Evolutionary conservation across 2,113 vertebrate genomes (phyloP), one percentile per base, ranked within the genome.

Genomic region (Nycticryphes semicollaris): DNA sequence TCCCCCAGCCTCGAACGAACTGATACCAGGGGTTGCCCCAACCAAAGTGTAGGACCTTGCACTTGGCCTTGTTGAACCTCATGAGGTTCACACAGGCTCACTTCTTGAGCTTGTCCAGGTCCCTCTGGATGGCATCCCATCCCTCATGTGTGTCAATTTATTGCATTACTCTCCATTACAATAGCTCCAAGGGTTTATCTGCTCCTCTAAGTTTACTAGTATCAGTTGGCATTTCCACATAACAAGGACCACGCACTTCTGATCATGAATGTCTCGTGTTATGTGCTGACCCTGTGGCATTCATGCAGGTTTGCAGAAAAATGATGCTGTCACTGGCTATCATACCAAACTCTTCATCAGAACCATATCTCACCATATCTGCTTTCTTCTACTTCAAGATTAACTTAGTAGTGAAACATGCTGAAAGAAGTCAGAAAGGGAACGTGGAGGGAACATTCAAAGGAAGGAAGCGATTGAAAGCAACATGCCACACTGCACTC

Each of bases 111-210:
- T 43, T 43, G 43, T 37, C 20, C n/a, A 77, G 20, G 56, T 62
- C 15, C 15, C 18, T 30, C 31, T 50, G 53, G 7, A 50, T 45
- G 48, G 17, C 17, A 64, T 43, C 12, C 30, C 0, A 0, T 27
- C 41, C 68, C 33, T 33, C 27, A 50, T 9, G 8, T 3, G 2
- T 37, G 28, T 37, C 68, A 41, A 68, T 81, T 77, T 59, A 57
- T 31, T 53, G 37, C 53, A 23, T 15, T 64, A 59, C 5, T 73
- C 60, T 50, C 35, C n/a, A 13, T 48, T 25, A 33, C 27, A 72
- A 23, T 4, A 73, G 33, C 37, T 84, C 27, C 45, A 45, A 51
- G 48, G n/a, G 53, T 1, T 90, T n/a, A 8, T 23, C 37, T 62
- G 13, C 30, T 3, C 10, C 18, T 3, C 1, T 9, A 25, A 37